phyloP scores from a whole-genome alignment of 1,140 invertebrate species.

The Anagrus nilaparvatae region DNA sequence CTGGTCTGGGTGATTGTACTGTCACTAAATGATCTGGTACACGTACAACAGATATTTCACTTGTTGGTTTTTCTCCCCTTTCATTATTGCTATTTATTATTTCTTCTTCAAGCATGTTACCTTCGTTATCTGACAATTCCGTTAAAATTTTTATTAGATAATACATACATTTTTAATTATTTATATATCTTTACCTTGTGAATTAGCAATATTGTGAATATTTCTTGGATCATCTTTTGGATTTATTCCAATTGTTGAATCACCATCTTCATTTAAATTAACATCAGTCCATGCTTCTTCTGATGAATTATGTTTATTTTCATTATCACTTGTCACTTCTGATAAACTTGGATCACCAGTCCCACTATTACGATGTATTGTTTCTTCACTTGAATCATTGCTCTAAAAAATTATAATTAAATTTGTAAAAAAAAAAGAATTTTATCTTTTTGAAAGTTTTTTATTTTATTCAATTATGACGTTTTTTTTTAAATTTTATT shows the following conservation, averaged over 20 bases:
- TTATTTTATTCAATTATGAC: neutral
- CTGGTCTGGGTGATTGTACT: conserved; percentile 46
- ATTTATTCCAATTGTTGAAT: conserved; percentile 43
- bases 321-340: conserved; percentile 39
- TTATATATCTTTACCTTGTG: conserved; percentile 32
- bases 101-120: conserved; percentile 40
- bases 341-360: conserved; percentile 36
- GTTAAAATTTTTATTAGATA: conserved; percentile 19
- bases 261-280: conserved; percentile 76
- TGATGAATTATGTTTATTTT: conserved; percentile 51
- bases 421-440: neutral
- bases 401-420: conserved; percentile 45
- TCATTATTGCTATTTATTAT: conserved; percentile 41
- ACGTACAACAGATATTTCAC: conserved; percentile 63
- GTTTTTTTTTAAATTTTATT: neutral
- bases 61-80: conserved; percentile 58
- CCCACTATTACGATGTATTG: conserved; percentile 35
- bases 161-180: neutral
- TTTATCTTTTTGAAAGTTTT: neutral
- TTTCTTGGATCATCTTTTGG: conserved; percentile 53
- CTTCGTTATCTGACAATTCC: conserved; percentile 42
- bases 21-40: conserved; percentile 48
- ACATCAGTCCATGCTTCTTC: conserved; percentile 89
- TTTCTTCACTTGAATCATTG: conserved; percentile 66
- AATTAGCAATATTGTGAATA: conserved; percentile 46